These are phyloP conservation scores for Parotocinclus haroldoi DNA, from an alignment of 2,797 vertebrate genomes.

Conservation along the genomic window DNA sequence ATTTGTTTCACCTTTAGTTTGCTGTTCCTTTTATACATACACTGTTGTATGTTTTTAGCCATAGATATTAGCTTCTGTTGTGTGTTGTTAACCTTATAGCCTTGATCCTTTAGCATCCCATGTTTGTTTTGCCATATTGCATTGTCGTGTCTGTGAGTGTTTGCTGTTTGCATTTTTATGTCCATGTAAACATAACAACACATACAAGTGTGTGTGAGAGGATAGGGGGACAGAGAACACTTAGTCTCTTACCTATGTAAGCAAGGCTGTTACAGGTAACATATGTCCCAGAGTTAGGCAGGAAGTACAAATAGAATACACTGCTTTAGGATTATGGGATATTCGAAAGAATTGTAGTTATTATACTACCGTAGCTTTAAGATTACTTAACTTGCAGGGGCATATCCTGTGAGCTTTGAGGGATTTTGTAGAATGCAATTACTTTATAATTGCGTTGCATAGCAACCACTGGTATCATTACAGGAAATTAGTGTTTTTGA, in stretches of 20 bases:
- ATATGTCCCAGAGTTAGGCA: background rate
- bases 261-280: background rate
- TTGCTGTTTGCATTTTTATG: no score
- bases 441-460: background rate
- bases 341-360: background rate
- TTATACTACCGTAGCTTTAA: background rate
- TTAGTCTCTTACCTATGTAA: background rate
- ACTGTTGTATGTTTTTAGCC: no score
- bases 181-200: no score
- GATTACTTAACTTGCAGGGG: background rate
- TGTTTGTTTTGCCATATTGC: no score
- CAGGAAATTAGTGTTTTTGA: background rate
- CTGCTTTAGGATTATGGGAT: background rate
- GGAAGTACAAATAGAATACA: background rate
- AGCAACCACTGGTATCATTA: background rate
- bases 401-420: background rate
- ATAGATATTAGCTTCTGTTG: no score
- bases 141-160: no score
- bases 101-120: no score
- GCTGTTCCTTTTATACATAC: no score
- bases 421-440: slow-evolving; percentile 8
- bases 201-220: no score
- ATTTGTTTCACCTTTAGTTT: no score
- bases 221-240: no score
- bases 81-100: no score